Conservation (phyloP, 64 coral and sea anemone species). For the Montipora foliosa region DNA sequence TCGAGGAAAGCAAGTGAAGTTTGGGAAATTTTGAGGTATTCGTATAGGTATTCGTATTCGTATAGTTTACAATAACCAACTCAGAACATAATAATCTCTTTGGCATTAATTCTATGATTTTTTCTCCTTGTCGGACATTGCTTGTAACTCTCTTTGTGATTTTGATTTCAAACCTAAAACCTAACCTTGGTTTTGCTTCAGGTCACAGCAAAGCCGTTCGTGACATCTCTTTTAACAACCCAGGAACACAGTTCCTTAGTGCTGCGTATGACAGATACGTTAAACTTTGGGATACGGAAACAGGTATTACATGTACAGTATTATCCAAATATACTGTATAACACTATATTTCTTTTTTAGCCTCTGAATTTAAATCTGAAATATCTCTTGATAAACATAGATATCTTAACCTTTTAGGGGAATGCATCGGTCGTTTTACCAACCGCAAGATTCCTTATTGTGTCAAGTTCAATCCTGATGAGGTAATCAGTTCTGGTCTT, state of each 20-base stretch:
- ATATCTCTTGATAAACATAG: not conserved
- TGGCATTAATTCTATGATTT: too few species aligned
- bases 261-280: constrained; percentile 99
- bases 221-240: constrained; percentile 96
- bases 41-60: too few species aligned
- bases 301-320: constrained; percentile 46
- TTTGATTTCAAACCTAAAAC: too few species aligned
- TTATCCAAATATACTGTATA: too few species aligned
- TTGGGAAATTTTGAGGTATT: too few species aligned
- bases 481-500: constrained; percentile 52
- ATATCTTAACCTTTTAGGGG: constrained; percentile 58
- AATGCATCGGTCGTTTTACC: constrained; percentile 92
- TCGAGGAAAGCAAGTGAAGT: too few species aligned
- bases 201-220: constrained; percentile 95
- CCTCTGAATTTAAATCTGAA: not conserved
- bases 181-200: not conserved
- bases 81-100: too few species aligned
- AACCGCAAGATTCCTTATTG: constrained; percentile 98
- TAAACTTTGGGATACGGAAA: constrained; percentile 99
- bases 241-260: constrained; percentile 90
- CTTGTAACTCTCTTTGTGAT: too few species aligned
- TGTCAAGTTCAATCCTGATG: constrained; percentile 98
- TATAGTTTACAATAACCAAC: too few species aligned
- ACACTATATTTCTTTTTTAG: too few species aligned
- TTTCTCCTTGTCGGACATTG: too few species aligned